Conservation (phyloP, 2,888 invertebrate genomes). For the Griposia aprilina region DNA sequence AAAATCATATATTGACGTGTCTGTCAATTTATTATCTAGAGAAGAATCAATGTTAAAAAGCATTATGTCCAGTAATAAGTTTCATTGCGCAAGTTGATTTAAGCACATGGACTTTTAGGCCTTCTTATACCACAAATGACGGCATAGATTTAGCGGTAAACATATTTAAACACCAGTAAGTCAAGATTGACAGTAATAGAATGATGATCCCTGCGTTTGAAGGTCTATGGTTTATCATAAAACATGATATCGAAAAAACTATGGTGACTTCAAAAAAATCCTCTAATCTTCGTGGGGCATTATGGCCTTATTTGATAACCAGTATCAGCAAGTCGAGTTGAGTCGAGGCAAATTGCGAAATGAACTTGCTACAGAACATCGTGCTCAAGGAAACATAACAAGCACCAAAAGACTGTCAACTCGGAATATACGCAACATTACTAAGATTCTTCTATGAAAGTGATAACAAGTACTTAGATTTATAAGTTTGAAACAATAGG, state of each 20-base stretch:
- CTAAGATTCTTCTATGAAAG: conserved; percentile 54
- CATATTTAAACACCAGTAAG: neutral
- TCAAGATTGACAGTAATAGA: neutral
- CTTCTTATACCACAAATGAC: neutral
- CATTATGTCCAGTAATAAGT: conserved; percentile 16
- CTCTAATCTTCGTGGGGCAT: neutral
- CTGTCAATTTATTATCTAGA: conserved; percentile 50
- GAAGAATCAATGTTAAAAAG: conserved; percentile 36
- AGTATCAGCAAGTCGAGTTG: too few species aligned
- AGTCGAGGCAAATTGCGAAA: neutral
- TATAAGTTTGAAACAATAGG: conserved; percentile 56
- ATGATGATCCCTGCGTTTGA: neutral
- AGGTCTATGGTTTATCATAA: neutral
- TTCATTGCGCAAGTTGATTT: neutral
- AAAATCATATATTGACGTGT: conserved; percentile 51
- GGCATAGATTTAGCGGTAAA: too few species aligned
- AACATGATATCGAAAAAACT: neutral
- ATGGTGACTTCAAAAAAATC: neutral
- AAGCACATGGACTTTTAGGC: neutral
- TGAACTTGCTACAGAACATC: conserved; percentile 22
- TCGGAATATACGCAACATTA: conserved; percentile 42
- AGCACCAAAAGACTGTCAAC: conserved; percentile 55
- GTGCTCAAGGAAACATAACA: conserved; percentile 38
- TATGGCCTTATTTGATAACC: neutral
- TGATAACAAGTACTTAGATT: conserved; percentile 59